Evolutionary conservation across 1,140 invertebrate genomes (phyloP).

Genomic region (Hyposmocoma kahamanoa): DNA sequence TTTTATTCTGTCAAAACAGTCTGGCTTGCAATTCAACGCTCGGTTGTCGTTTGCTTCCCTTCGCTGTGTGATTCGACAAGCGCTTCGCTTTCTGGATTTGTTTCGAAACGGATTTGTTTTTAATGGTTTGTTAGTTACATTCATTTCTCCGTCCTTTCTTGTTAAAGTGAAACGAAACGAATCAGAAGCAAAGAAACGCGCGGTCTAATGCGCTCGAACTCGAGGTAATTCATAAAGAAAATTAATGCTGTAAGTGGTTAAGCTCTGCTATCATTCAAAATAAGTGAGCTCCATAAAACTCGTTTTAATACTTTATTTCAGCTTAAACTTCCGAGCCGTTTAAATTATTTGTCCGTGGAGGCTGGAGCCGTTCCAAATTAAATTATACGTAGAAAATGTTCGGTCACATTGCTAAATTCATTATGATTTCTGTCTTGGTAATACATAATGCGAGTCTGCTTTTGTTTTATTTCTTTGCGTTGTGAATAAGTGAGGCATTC

Average conservation of each 20-base stretch:
- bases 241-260: slow-evolving; percentile 62
- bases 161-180: too few species aligned
- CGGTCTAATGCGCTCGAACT: not conserved
- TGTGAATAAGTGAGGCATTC: too few species aligned
- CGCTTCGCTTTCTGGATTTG: slow-evolving; percentile 25
- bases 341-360: slow-evolving; percentile 59
- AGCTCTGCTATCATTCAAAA: slow-evolving; percentile 62
- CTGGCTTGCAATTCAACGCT: slow-evolving; percentile 36
- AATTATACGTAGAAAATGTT: slow-evolving; percentile 57
- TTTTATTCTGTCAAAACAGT: slow-evolving; percentile 19
- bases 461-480: too few species aligned
- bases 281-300: slow-evolving; percentile 62
- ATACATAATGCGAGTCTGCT: too few species aligned
- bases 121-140: slow-evolving; percentile 25
- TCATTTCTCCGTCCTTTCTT: too few species aligned
- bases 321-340: slow-evolving; percentile 60
- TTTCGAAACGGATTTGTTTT: slow-evolving; percentile 25
- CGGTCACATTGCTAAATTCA: slow-evolving; percentile 40
- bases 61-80: slow-evolving; percentile 25
- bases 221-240: slow-evolving; percentile 50
- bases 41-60: slow-evolving; percentile 32
- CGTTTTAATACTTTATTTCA: slow-evolving; percentile 66
- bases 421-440: too few species aligned
- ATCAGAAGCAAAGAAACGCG: not conserved
- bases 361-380: slow-evolving; percentile 61